Base-by-base conservation (phyloP, 2,888 invertebrate species). In the Dromius quadrimaculatus region DNA sequence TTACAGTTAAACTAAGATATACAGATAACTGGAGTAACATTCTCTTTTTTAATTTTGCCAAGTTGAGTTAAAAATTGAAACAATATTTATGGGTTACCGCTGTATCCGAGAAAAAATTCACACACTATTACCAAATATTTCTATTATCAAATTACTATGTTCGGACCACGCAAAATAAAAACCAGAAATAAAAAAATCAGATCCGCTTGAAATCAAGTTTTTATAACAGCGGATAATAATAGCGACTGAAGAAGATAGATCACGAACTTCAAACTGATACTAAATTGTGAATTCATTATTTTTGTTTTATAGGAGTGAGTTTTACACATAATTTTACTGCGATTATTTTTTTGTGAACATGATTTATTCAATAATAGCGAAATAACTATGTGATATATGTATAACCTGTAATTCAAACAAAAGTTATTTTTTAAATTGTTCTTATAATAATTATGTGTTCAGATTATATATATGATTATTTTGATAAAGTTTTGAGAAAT, bases 131-230 rank as follows among this genome's bases (percentile, higher is more conserved):
- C 41, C 22, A 34, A 41, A 34, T 22, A 61, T 50, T 61, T 36
- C 61, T 61, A 61, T 61, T 61, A 61, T 61, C 22, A 61, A 61
- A 61, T 61, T 61, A 61, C 61, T 61, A 61, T 36, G 61, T 61
- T 32, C 61, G 38, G 23, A 15, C 36, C 61, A 61, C 61, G 61
- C 41, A 22, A 61, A 61, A 20, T 61, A 38, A 2, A 61, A 38
- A 36, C 50, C 23, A 50, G 50, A 50, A 50, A 50, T 50, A 50
- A 50, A 50, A 50, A 50, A 50, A n/a, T n/a, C n/a, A 28, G 50
- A 17, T 8, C n/a, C 50, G 50, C 50, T 28, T 28, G 5, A 61
- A 32, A 41, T 36, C 61, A 38, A 61, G 38, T 61, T 61, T 61
- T 38, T 61, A 36, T 38, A 28, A 38, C 38, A 20, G 22, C 22